These are phyloP conservation scores for Tenebrosternarchus preto DNA, from an alignment of 2,113 vertebrate species.

Conservation along the genomic window DNA sequence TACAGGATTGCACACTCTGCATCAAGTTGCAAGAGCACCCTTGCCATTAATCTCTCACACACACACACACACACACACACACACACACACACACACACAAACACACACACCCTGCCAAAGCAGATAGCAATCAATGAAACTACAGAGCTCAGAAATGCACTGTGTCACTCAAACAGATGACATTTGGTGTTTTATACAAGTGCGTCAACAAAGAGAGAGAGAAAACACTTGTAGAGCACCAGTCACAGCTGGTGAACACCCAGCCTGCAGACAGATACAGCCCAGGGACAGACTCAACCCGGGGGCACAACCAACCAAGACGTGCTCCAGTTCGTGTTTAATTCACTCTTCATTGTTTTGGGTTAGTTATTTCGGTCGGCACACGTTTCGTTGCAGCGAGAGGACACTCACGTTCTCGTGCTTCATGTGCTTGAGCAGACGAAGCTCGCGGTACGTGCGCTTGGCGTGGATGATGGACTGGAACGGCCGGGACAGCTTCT, in stretches of 20 bases:
- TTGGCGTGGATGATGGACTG: slow-evolving; percentile 98
- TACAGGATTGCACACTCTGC: background rate
- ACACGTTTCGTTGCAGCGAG: too few species aligned
- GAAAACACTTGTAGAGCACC: background rate
- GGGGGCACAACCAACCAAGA: too few species aligned
- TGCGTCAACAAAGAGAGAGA: background rate
- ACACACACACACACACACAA: too few species aligned
- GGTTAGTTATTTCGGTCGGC: too few species aligned
- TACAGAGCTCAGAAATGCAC: slow-evolving; percentile 31
- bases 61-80: slow-evolving; percentile 22
- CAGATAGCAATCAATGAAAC: slow-evolving; percentile 19
- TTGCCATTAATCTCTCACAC: background rate
- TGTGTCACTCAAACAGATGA: background rate
- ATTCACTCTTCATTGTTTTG: too few species aligned
- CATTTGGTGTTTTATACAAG: background rate
- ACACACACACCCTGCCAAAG: too few species aligned
- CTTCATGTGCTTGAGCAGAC: slow-evolving; percentile 97
- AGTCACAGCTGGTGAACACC: too few species aligned
- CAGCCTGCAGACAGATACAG: too few species aligned
- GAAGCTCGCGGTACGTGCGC: slow-evolving; percentile 92
- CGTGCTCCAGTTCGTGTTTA: too few species aligned
- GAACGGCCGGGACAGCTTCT: slow-evolving; percentile 96
- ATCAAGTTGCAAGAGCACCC: too few species aligned
- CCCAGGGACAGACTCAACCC: too few species aligned
- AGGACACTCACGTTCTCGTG: slow-evolving; percentile 91